Conservation (phyloP, 1,140 invertebrate genomes). For the Bombus huntii region DNA sequence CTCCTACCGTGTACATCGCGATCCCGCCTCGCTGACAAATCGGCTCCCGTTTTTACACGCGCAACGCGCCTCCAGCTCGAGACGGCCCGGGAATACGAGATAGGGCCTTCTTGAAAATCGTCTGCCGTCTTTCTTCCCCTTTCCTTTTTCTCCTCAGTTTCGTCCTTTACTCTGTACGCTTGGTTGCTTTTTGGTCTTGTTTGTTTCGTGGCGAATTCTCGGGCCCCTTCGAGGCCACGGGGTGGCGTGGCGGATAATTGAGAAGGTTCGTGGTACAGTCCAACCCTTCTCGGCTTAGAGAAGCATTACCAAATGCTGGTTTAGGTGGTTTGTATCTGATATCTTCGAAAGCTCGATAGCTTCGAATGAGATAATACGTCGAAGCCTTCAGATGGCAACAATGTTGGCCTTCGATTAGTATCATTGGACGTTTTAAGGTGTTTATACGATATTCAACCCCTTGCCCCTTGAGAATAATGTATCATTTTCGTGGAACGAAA, state of each 20-base stretch:
- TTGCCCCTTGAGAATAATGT: no score
- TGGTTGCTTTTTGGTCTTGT: no score
- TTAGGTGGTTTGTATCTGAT: not conserved
- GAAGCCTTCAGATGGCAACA: no score
- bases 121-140: not conserved
- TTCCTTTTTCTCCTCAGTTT: not conserved
- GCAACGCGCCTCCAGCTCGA: constrained; percentile 36
- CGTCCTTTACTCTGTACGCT: not conserved
- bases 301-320: not conserved
- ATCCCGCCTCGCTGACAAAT: constrained; percentile 65
- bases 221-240: not conserved
- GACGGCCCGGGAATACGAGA: constrained; percentile 18
- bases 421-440: not conserved
- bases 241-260: not conserved
- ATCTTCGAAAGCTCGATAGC: no score
- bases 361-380: no score
- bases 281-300: not conserved
- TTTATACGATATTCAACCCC: not conserved
- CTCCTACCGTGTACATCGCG: constrained; percentile 55
- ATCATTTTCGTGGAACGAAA: no score
- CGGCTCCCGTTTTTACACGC: constrained; percentile 56
- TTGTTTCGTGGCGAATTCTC: not conserved
- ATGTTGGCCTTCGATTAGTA: not conserved
- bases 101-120: constrained; percentile 30
- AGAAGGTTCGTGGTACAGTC: not conserved